Conservation (phyloP, 2,797 vertebrate genomes). For the Cichlasoma orientale region DNA sequence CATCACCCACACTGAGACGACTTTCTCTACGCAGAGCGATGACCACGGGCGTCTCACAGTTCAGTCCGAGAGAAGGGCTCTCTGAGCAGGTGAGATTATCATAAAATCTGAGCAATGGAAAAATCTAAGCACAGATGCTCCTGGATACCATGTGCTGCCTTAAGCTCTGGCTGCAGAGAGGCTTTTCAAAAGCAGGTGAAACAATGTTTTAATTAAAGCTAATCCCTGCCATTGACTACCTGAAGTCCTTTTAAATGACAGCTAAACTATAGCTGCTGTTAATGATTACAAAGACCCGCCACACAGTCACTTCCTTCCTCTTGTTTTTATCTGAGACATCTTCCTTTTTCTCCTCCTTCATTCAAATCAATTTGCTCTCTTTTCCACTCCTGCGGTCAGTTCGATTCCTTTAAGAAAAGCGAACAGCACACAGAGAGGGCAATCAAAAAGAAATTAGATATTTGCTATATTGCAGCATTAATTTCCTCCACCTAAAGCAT, state of each 20-base stretch:
- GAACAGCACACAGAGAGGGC: neutral
- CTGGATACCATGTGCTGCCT: neutral
- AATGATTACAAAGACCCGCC: slow-evolving; percentile 42
- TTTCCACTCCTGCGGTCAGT: neutral
- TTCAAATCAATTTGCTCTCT: neutral
- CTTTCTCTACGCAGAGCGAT: neutral
- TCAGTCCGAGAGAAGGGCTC: neutral
- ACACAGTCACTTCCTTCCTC: neutral
- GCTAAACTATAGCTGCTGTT: slow-evolving; percentile 45
- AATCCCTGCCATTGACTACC: slow-evolving; percentile 60
- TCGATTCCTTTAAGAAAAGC: slow-evolving; percentile 8
- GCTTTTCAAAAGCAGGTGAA: slow-evolving; percentile 25
- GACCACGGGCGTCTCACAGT: accelerated
- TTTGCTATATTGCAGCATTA: neutral
- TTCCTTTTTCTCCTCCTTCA: neutral
- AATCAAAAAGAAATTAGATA: slow-evolving; percentile 4
- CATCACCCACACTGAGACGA: neutral
- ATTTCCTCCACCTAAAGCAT: neutral
- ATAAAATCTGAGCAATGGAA: neutral
- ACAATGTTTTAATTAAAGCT: slow-evolving; percentile 58
- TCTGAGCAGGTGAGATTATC: neutral
- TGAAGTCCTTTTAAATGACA: slow-evolving; percentile 9
- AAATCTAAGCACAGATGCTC: neutral
- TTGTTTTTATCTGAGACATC: neutral
- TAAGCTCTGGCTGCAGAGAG: neutral